phyloP scores from a whole-genome alignment of 2,888 invertebrate species.

The Troilus luridus region DNA sequence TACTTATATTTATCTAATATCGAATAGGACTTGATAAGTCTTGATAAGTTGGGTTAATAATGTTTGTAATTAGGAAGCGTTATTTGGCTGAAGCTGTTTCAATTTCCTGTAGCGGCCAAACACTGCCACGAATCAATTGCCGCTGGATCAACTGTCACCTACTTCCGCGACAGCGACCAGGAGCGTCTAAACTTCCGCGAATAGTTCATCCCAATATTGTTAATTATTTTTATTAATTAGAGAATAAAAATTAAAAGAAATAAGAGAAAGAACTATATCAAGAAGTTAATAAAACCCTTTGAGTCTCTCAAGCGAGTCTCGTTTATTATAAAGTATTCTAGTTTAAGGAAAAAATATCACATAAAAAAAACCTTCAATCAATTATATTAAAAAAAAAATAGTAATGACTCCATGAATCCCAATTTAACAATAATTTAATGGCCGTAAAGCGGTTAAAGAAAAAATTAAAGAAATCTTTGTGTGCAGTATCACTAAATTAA shows the following conservation, averaged over 20 bases:
- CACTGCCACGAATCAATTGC: not conserved
- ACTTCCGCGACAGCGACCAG: not conserved
- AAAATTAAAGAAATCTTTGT: too few relatives aligned
- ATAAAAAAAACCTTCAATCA: too few relatives aligned
- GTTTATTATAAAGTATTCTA: too few relatives aligned
- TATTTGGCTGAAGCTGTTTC: not conserved
- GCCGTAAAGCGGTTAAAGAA: too few relatives aligned
- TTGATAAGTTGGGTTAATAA: not conserved
- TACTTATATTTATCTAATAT: not conserved
- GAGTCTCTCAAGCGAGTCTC: too few relatives aligned
- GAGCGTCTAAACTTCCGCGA: not conserved
- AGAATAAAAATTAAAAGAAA: not conserved
- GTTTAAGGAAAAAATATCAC: too few relatives aligned
- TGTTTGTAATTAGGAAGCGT: not conserved
- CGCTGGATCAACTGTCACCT: not conserved
- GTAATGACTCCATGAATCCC: too few relatives aligned
- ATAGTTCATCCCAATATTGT: not conserved
- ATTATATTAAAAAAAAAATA: too few relatives aligned
- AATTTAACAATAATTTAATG: too few relatives aligned
- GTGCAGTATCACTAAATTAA: too few relatives aligned
- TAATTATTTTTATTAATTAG: not conserved
- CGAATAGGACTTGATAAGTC: not conserved
- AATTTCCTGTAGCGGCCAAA: constrained; percentile 8
- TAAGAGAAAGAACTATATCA: not conserved
- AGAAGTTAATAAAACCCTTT: not conserved